A percentile compares a stretch with the other conserved stretches of the same genome.
phyloP scores from a whole-genome alignment of 2,113 vertebrate genomes.

The Castor canadensis region DNA sequence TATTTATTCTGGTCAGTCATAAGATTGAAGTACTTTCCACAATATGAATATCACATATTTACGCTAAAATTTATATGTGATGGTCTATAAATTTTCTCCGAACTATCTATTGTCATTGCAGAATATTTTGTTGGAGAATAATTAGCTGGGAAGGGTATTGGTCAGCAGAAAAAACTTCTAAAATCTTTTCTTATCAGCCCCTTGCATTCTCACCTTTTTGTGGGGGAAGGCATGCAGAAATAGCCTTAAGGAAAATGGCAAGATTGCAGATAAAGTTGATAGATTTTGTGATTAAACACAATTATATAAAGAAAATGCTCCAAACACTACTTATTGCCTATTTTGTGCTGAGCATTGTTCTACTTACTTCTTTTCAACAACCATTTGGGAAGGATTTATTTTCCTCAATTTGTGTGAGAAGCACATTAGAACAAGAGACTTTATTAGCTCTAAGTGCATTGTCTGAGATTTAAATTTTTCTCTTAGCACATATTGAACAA shows the following conservation, averaged over 20 bases:
- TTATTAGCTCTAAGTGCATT: not conserved
- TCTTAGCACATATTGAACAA: not conserved
- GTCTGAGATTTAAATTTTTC: conserved; percentile 8
- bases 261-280: not conserved
- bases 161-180: not conserved
- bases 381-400: conserved; percentile 31
- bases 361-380: not conserved
- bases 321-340: not conserved
- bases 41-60: not conserved
- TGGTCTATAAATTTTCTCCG: not conserved
- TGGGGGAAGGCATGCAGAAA: not conserved
- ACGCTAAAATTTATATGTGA: not conserved
- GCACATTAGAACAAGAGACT: not conserved
- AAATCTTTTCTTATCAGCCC: too few relatives aligned
- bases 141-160: not conserved
- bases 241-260: not conserved
- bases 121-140: not conserved
- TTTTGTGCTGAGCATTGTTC: not conserved
- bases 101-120: too few relatives aligned
- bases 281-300: not conserved
- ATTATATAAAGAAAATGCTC: not conserved
- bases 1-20: not conserved
- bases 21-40: not conserved
- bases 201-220: too few relatives aligned
- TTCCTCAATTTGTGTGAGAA: conserved; percentile 1